phyloP scores from a whole-genome alignment of 2,797 vertebrate genomes.

The Arnoldichthys spilopterus region DNA sequence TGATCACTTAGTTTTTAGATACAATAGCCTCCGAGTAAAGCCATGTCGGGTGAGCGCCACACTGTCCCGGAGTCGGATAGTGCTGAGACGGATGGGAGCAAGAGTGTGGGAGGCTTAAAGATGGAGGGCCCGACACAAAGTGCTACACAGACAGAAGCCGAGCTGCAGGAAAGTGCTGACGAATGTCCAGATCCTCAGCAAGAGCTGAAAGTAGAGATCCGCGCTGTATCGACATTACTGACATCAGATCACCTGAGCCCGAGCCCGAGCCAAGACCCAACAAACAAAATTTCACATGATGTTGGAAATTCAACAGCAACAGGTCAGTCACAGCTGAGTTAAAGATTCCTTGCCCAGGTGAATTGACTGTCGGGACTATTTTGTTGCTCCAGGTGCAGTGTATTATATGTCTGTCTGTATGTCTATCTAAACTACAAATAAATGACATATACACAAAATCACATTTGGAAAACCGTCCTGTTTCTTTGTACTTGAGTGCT shows the following conservation, averaged over 20 bases:
- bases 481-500: background rate
- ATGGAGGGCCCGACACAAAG: background rate
- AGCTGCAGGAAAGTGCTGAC: background rate
- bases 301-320: constrained; percentile 72
- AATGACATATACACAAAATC: background rate
- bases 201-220: constrained; percentile 2
- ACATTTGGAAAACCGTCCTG: background rate
- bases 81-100: background rate
- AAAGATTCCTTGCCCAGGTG: background rate
- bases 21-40: background rate
- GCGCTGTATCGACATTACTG: constrained; percentile 3
- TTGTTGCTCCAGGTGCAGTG: background rate
- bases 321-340: constrained; percentile 56
- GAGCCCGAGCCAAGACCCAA: background rate
- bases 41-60: constrained; percentile 51
- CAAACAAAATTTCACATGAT: constrained; percentile 21
- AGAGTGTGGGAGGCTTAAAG: background rate
- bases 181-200: background rate
- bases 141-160: background rate
- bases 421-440: background rate
- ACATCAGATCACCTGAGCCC: constrained; percentile 42
- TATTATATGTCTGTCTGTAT: background rate
- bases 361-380: background rate
- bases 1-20: background rate
- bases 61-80: background rate